Conservation (phyloP, 2,113 vertebrate genomes). For the Syngnathus floridae region DNA sequence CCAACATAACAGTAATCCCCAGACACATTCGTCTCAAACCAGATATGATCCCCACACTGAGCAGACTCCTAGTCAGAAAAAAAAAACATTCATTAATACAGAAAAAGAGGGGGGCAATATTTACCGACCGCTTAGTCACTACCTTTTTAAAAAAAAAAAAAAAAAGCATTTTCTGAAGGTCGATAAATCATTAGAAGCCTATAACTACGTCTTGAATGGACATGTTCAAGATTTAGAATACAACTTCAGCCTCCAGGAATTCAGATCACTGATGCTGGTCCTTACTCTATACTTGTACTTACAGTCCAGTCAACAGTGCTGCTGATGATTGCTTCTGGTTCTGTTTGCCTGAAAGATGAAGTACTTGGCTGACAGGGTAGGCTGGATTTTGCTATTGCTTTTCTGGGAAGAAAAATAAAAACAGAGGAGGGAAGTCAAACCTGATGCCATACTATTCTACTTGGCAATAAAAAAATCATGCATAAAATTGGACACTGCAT, state of each 20-base stretch:
- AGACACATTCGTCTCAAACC: slow-evolving; percentile 90
- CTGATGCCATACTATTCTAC: too few relatives aligned
- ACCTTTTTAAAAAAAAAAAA: too few relatives aligned
- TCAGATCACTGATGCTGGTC: too few relatives aligned
- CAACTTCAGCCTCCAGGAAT: too few relatives aligned
- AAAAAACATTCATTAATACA: neutral
- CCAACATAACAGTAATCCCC: slow-evolving; percentile 95
- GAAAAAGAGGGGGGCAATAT: too few relatives aligned
- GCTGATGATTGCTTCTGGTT: slow-evolving; percentile 76
- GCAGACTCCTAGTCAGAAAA: slow-evolving; percentile 76
- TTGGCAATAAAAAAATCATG: neutral
- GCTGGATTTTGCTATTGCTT: slow-evolving; percentile 90
- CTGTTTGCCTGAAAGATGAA: slow-evolving; percentile 59
- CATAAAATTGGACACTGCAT: neutral
- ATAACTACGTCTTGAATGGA: too few relatives aligned
- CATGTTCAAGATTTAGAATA: too few relatives aligned
- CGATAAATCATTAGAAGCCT: too few relatives aligned
- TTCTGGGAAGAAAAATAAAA: slow-evolving; percentile 70
- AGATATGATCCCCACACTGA: slow-evolving; percentile 88
- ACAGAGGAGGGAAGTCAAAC: neutral
- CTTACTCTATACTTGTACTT: slow-evolving; percentile 62
- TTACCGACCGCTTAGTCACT: too few relatives aligned
- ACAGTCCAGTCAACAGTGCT: slow-evolving; percentile 89
- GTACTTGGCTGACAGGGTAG: slow-evolving; percentile 76
- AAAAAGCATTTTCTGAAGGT: too few relatives aligned